Evolutionary conservation across 2,888 invertebrate genomes (phyloP).

Genomic region (Choreutis nemorana): DNA sequence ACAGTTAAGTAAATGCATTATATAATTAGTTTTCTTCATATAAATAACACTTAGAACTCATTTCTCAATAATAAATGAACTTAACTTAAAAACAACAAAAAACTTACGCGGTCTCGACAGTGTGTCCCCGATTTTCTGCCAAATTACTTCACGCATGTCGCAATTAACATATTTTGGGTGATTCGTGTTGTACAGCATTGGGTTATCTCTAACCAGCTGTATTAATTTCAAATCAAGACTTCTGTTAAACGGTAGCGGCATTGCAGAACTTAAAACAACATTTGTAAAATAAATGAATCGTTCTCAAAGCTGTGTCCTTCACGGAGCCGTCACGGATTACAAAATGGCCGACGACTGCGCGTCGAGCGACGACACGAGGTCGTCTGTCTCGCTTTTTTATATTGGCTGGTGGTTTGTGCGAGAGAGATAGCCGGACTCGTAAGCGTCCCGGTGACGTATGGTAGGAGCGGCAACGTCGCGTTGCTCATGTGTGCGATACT

Average conservation of each 20-base stretch:
- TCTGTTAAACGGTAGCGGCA: constrained; percentile 44
- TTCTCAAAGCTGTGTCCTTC: too few species aligned
- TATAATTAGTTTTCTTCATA: too few species aligned
- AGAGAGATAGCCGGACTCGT: too few species aligned
- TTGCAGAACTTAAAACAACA: too few species aligned
- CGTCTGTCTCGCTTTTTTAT: too few species aligned
- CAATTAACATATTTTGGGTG: constrained; percentile 38
- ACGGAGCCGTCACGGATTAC: constrained; percentile 11
- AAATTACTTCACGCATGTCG: constrained; percentile 39
- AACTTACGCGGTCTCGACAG: constrained; percentile 41
- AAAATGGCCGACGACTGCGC: constrained; percentile 13
- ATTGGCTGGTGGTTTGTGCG: too few species aligned
- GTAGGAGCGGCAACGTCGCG: constrained; percentile 32
- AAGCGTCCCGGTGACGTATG: too few species aligned
- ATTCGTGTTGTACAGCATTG: constrained; percentile 35
- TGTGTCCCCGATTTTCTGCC: constrained; percentile 49
- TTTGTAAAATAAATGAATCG: too few species aligned
- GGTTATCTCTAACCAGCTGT: constrained; percentile 34
- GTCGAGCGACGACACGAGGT: constrained; percentile 8
- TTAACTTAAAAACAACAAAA: background rate
- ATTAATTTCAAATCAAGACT: constrained; percentile 34
- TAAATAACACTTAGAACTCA: too few species aligned
- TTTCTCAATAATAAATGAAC: background rate
- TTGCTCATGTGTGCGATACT: constrained; percentile 4
- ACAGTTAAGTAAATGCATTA: too few species aligned